Conservation (phyloP, 2,888 invertebrate genomes). For the Lycophotia porphyrea region DNA sequence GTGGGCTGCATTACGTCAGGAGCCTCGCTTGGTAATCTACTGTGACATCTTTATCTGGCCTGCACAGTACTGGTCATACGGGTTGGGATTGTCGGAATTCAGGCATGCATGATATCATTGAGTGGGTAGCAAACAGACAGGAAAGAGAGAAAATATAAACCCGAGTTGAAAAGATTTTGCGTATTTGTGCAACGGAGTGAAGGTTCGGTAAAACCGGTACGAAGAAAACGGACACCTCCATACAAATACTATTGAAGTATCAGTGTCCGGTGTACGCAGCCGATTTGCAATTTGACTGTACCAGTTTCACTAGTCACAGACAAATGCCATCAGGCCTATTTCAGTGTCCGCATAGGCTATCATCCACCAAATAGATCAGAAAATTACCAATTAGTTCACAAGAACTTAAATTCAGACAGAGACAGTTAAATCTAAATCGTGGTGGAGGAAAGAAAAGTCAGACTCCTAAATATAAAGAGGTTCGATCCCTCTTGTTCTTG, state of each 20-base stretch:
- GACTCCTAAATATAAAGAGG: background rate
- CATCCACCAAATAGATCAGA: background rate
- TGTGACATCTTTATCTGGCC: constrained; percentile 57
- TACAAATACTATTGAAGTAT: background rate
- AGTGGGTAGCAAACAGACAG: constrained; percentile 38
- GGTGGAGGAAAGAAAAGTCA: background rate
- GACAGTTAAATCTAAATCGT: background rate
- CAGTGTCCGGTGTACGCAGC: background rate
- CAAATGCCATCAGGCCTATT: background rate
- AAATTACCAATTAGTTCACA: background rate
- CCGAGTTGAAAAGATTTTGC: background rate
- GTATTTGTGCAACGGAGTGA: background rate
- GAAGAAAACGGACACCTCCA: background rate
- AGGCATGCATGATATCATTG: constrained; percentile 44
- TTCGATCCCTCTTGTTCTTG: background rate
- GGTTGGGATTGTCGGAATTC: constrained; percentile 39
- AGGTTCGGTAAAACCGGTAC: background rate
- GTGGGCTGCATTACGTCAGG: constrained; percentile 54
- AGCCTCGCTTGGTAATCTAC: constrained; percentile 34
- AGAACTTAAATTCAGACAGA: background rate
- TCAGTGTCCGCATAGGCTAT: background rate
- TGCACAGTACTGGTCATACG: constrained; percentile 26
- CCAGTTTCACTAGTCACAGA: background rate
- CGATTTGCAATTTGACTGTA: background rate
- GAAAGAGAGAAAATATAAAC: constrained; percentile 34